Percentiles rank a stretch among this genome's conserved stretches.
Conservation (phyloP, 2,113 vertebrate species). For the Rhinoderma darwinii region DNA sequence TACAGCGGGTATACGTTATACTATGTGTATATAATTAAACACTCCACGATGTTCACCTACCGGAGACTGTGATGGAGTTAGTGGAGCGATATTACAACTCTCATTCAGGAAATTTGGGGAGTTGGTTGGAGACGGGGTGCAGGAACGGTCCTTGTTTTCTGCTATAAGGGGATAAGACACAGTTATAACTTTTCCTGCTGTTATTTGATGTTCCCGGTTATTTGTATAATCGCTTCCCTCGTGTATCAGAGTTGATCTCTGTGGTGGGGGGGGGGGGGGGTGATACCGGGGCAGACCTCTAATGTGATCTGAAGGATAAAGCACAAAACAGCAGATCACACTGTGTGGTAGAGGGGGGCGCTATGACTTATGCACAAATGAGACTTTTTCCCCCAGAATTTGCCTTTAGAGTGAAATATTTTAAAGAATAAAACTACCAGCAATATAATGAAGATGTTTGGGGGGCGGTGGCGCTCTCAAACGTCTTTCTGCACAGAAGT, state of each 20-base stretch:
- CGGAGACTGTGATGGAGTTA: constrained; percentile 89
- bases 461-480: too few species aligned
- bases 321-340: too few species aligned
- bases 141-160: constrained; percentile 69
- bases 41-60: constrained; percentile 78
- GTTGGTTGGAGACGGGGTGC: constrained; percentile 75
- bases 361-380: too few species aligned
- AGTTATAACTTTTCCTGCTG: neutral
- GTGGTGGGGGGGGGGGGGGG: too few species aligned
- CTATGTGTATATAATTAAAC: too few species aligned
- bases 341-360: neutral
- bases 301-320: too few species aligned
- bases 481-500: too few species aligned
- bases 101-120: constrained; percentile 73
- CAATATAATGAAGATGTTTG: too few species aligned
- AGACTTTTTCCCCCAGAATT: neutral
- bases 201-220: too few species aligned
- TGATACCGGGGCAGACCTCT: too few species aligned
- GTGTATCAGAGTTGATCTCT: too few species aligned
- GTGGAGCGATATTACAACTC: constrained; percentile 87
- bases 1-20: neutral
- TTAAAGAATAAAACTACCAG: neutral
- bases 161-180: constrained; percentile 66
- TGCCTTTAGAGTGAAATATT: neutral
- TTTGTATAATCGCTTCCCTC: too few species aligned